These are phyloP conservation scores for Drosophila bocqueti DNA, from an alignment of 1,140 invertebrate species.

Conservation along the genomic window DNA sequence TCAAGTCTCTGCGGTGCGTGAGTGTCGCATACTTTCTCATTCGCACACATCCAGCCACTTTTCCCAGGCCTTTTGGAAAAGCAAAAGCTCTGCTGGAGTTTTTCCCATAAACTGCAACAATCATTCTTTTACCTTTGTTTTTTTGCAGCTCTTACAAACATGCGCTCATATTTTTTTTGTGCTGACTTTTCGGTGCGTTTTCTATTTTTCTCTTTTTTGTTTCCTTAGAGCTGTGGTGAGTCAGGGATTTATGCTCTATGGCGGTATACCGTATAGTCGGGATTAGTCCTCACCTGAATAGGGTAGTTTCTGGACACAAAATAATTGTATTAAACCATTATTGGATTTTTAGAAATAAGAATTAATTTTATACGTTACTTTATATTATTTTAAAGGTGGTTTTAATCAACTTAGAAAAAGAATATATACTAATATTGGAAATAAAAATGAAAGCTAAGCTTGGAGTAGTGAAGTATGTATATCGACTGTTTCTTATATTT, in stretches of 20 bases:
- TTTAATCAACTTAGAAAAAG: too few relatives aligned
- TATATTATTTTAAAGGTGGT: too few relatives aligned
- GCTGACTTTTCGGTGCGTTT: conserved; percentile 62
- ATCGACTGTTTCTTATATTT: too few relatives aligned
- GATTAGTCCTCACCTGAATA: neutral
- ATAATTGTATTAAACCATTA: neutral
- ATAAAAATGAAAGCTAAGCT: too few relatives aligned
- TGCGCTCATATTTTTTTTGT: conserved; percentile 62
- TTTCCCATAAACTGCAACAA: conserved; percentile 72
- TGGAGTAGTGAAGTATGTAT: too few relatives aligned
- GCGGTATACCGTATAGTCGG: neutral
- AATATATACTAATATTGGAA: too few relatives aligned
- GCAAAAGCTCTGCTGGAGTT: conserved; percentile 42
- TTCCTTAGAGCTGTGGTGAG: conserved; percentile 12
- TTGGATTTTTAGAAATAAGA: neutral
- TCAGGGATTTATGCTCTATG: neutral
- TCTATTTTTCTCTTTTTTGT: neutral
- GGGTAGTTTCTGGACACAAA: neutral
- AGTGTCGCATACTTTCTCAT: conserved; percentile 53
- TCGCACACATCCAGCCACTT: conserved; percentile 35
- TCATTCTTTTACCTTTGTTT: conserved; percentile 52
- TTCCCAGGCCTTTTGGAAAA: conserved; percentile 23
- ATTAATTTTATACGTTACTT: neutral
- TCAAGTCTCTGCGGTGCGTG: conserved; percentile 1
- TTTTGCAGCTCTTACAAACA: conserved; percentile 48